Percentiles rank a stretch among this genome's conserved stretches.
Evolutionary conservation across 2,888 invertebrate genomes (phyloP).

Genomic region (Lymantria dispar): DNA sequence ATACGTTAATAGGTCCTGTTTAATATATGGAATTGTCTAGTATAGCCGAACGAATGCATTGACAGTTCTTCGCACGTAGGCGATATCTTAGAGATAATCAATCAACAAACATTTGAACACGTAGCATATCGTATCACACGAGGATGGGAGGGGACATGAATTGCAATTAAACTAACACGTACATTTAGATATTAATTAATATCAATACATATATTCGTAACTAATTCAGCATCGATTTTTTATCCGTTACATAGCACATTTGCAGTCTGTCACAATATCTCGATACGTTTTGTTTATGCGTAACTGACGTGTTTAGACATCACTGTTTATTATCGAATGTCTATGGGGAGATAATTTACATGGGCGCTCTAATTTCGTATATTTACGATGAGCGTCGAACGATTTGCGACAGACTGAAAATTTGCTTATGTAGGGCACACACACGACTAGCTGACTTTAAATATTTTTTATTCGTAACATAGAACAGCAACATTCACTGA

Average conservation of each 20-base stretch:
- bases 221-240: constrained; percentile 23
- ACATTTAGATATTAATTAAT: constrained; percentile 46
- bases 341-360: constrained; percentile 1
- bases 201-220: constrained; percentile 41
- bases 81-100: constrained; percentile 43
- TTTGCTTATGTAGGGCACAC: constrained; percentile 31
- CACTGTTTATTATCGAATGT: constrained; percentile 3
- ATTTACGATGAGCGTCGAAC: constrained; percentile 13
- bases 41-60: constrained; percentile 45
- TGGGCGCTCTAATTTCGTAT: constrained; percentile 13
- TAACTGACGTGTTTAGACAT: constrained; percentile 8
- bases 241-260: constrained; percentile 15
- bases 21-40: constrained; percentile 55
- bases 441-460: constrained; percentile 36
- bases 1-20: constrained; percentile 71
- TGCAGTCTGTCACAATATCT: constrained; percentile 24
- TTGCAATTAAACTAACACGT: constrained; percentile 45
- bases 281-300: constrained; percentile 15
- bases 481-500: constrained; percentile 39
- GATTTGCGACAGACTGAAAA: constrained; percentile 26
- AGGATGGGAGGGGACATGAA: constrained; percentile 56
- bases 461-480: constrained; percentile 43
- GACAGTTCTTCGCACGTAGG: constrained; percentile 38
- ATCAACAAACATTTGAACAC: constrained; percentile 62
- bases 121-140: constrained; percentile 66